These are phyloP conservation scores for Nibea albiflora DNA, from an alignment of 2,113 vertebrate species.

Conservation along the genomic window DNA sequence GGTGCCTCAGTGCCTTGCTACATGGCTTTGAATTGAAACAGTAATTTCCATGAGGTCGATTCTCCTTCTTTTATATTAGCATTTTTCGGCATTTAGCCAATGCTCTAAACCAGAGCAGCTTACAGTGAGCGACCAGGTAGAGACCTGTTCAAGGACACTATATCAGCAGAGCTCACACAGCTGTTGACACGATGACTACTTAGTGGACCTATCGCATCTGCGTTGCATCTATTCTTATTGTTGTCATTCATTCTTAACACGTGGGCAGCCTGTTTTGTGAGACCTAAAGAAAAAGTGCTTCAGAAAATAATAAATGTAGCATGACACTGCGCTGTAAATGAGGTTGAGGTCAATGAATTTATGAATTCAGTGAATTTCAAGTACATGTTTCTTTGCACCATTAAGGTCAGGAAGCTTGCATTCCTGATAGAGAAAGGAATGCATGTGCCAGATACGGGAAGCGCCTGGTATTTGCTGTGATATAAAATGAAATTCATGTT, in stretches of 20 bases:
- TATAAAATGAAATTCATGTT: neutral
- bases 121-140: slow-evolving; percentile 14
- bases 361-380: slow-evolving; percentile 7
- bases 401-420: neutral
- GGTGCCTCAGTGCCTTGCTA: slow-evolving; percentile 18
- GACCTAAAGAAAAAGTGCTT: neutral
- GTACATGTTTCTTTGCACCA: neutral
- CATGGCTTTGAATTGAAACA: slow-evolving; percentile 51
- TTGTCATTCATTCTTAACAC: neutral
- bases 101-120: neutral
- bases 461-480: neutral
- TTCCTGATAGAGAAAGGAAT: neutral
- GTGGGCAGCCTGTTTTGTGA: neutral
- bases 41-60: slow-evolving; percentile 47
- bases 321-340: neutral
- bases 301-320: neutral
- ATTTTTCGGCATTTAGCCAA: slow-evolving; percentile 41
- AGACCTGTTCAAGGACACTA: slow-evolving; percentile 21
- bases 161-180: slow-evolving; percentile 4
- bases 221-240: neutral
- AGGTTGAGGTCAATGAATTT: neutral
- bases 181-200: slow-evolving; percentile 19
- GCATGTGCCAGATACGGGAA: neutral
- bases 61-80: slow-evolving; percentile 29
- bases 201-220: neutral